These are phyloP conservation scores for Chiroxiphia lanceolata DNA, from an alignment of 2,797 vertebrate genomes.

Conservation along the genomic window DNA sequence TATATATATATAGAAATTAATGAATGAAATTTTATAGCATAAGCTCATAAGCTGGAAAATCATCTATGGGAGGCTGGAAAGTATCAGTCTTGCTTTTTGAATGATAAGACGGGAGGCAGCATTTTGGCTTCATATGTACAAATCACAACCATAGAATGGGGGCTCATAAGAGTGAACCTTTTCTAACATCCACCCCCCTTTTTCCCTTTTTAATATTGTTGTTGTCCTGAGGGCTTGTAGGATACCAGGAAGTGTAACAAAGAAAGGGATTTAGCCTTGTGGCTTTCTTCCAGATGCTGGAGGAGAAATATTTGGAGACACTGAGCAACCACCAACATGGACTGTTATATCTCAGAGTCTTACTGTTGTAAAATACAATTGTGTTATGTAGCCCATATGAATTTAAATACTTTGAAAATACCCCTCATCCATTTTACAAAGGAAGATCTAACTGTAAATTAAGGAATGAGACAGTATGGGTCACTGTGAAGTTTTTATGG, in stretches of 20 bases:
- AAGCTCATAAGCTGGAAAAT: neutral
- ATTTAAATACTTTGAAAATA: constrained; percentile 51
- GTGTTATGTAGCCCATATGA: neutral
- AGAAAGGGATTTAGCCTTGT: neutral
- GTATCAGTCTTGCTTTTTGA: neutral
- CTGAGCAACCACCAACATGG: neutral
- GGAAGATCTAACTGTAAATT: constrained; percentile 8
- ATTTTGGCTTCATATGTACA: neutral
- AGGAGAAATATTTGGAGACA: neutral
- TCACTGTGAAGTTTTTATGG: constrained; percentile 36
- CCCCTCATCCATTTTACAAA: constrained; percentile 7
- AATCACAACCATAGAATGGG: neutral
- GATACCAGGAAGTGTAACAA: neutral
- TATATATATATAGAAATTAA: neutral
- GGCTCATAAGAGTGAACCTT: neutral
- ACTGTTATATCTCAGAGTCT: neutral
- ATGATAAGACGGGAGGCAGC: neutral
- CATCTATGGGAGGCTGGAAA: neutral
- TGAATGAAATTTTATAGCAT: neutral
- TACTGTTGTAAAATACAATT: constrained; percentile 23
- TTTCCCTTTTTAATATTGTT: neutral
- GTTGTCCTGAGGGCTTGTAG: neutral
- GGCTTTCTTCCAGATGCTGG: neutral
- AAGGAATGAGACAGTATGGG: neutral
- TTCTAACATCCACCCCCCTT: neutral